Conservation (phyloP, 1,140 invertebrate genomes). For the Cotesia glomerata region DNA sequence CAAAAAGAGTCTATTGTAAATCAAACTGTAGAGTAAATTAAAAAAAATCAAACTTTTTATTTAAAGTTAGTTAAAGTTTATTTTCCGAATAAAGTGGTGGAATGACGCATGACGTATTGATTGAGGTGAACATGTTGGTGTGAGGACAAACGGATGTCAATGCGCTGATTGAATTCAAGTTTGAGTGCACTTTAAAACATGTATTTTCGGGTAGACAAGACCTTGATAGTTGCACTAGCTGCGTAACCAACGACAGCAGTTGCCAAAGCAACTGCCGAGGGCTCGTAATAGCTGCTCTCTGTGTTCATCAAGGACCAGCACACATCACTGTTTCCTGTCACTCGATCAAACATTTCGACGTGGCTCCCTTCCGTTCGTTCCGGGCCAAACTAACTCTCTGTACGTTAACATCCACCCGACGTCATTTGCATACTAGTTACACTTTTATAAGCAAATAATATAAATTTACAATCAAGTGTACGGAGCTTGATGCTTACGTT, state of each 20-base stretch:
- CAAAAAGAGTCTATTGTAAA: neutral
- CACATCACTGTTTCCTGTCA: neutral
- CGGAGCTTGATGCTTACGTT: too few relatives aligned
- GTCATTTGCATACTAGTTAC: neutral
- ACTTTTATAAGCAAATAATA: neutral
- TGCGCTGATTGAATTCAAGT: constrained; percentile 23
- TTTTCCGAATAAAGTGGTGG: neutral
- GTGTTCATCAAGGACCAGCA: neutral
- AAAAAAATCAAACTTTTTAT: too few relatives aligned
- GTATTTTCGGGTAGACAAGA: neutral
- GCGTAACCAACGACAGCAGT: neutral
- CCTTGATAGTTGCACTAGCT: too few relatives aligned
- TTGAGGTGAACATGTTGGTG: neutral
- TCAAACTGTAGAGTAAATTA: constrained; percentile 1
- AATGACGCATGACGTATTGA: neutral
- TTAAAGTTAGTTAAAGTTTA: neutral
- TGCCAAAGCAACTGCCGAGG: neutral
- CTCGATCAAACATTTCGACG: constrained; percentile 13
- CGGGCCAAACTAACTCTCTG: too few relatives aligned
- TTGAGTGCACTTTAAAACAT: constrained; percentile 30
- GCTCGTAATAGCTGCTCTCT: constrained; percentile 10
- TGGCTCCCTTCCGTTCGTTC: neutral
- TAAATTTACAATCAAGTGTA: too few relatives aligned
- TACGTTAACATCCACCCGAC: too few relatives aligned
- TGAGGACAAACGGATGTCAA: neutral